A percentile compares a stretch with the other conserved stretches of the same genome.
Conservation (phyloP, 2,888 invertebrate genomes). For the Coelopa pilipes region DNA sequence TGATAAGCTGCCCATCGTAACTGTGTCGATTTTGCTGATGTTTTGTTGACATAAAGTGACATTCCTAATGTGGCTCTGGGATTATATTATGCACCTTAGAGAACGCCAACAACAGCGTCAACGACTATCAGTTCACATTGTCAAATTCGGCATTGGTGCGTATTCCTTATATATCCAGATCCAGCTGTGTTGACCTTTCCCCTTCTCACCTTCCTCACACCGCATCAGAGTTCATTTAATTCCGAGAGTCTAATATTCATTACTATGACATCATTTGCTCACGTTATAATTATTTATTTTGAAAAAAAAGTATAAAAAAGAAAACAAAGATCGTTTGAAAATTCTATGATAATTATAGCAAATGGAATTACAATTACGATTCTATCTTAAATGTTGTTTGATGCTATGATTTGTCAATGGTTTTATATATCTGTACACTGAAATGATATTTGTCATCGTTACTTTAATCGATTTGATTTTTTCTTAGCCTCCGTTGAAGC, state of each 20-base stretch:
- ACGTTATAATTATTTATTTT: neutral
- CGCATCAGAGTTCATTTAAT: neutral
- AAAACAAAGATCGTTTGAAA: too few relatives aligned
- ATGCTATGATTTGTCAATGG: too few relatives aligned
- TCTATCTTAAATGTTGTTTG: too few relatives aligned
- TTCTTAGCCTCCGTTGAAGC: neutral
- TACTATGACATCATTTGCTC: constrained; percentile 1
- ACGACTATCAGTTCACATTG: constrained; percentile 51
- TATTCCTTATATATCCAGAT: constrained; percentile 29
- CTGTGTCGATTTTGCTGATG: constrained; percentile 3
- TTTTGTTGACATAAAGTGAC: constrained; percentile 4
- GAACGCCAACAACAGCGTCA: constrained; percentile 50
- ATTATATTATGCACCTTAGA: constrained; percentile 55
- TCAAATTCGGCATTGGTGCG: constrained; percentile 59
- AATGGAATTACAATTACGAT: too few relatives aligned
- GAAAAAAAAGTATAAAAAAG: neutral
- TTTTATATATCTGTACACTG: too few relatives aligned
- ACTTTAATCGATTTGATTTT: too few relatives aligned
- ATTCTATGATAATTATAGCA: too few relatives aligned
- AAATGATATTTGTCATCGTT: too few relatives aligned
- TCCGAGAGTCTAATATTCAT: neutral
- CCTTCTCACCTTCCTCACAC: too few relatives aligned
- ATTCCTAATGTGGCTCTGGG: constrained; percentile 57
- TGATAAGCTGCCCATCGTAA: neutral
- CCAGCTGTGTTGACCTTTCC: neutral